A percentile compares a stretch with the other conserved stretches of the same genome.
phyloP scores from a whole-genome alignment of 2,888 invertebrate genomes.

The Congeria kusceri region DNA sequence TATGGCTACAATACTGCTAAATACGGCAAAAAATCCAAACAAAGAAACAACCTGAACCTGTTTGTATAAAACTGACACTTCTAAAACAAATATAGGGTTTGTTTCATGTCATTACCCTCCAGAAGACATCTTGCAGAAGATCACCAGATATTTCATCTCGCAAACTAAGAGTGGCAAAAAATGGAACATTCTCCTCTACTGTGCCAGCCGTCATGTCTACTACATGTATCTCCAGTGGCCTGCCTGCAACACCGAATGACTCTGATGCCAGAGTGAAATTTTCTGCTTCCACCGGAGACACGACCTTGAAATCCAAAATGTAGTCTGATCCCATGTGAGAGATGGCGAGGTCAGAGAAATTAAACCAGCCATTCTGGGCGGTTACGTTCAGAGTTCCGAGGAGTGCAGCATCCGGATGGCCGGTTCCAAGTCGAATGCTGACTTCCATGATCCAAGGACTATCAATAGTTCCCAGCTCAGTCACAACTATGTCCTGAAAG shows the following conservation, averaged over 20 bases:
- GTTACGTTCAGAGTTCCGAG: slow-evolving; percentile 69
- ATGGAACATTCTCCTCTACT: slow-evolving; percentile 51
- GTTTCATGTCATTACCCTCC: slow-evolving; percentile 57
- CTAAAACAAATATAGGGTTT: too few species aligned
- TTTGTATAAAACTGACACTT: too few species aligned
- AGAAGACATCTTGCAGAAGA: slow-evolving; percentile 62
- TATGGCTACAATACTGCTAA: too few species aligned
- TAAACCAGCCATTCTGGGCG: slow-evolving; percentile 79
- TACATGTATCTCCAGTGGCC: slow-evolving; percentile 59
- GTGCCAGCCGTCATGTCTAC: slow-evolving; percentile 47
- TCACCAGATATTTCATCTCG: slow-evolving; percentile 60
- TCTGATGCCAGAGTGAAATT: slow-evolving; percentile 66
- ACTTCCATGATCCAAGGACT: slow-evolving; percentile 79
- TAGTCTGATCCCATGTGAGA: slow-evolving; percentile 76
- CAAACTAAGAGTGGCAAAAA: slow-evolving; percentile 60
- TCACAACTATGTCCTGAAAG: slow-evolving; percentile 45
- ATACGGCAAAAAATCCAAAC: too few species aligned
- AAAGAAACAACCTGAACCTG: too few species aligned
- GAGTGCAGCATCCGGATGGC: slow-evolving; percentile 68
- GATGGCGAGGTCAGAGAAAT: slow-evolving; percentile 79
- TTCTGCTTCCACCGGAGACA: slow-evolving; percentile 65
- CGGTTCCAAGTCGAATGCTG: slow-evolving; percentile 65
- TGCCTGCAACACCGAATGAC: slow-evolving; percentile 58
- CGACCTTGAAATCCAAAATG: slow-evolving; percentile 73
- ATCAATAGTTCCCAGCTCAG: slow-evolving; percentile 67